Base-by-base conservation (phyloP, 2,113 vertebrate genomes). In the Bos indicus region DNA sequence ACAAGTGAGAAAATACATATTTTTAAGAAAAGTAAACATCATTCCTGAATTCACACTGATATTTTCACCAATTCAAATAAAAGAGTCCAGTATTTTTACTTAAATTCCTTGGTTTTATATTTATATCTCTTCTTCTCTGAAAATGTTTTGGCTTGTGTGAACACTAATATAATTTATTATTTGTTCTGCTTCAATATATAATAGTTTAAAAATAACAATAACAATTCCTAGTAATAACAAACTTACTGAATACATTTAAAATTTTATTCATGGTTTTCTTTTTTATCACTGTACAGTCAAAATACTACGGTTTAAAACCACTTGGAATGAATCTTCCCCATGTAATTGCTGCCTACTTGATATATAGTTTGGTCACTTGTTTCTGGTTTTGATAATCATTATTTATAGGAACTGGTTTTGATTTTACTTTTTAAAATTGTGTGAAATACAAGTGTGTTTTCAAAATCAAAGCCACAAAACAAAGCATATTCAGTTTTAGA, bases 1-100 rank as follows among this genome's bases (percentile, higher is more conserved):
- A 88, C 7, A 92, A 91, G 71, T 96, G 51, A 93, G 36, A 87
- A 95, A 97, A 83, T 85, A 80, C 33, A 15, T 36, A 51, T 71
- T 88, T 90, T 26, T 88, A 52, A 92, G 57, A 84, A 97, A 95
- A 95, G 57, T 48, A 92, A 97, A 96, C 74, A 94, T 92, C 52
- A 93, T 92, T 93, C 33, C 25, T 62, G 90, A 94, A 6, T 59
- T 91, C 43, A 51, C 52, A 48, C 48, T 88, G 26, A 64, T 85
- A 94, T 81, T 98, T 94, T 80, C 48, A 92, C 10, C 46, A 94
- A 59, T 59, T 95, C 91, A 95, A 92, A 92, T 96, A 56, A 96
- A 90, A 88, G 15, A 82, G 30, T 91, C 40, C 25, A 92, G 16
- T 86, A 91, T 94, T 97, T 94, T 77, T 80, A 64, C 21, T 48